These are phyloP conservation scores for Drosophila neocordata DNA, from an alignment of 1,140 invertebrate species.

Conservation along the genomic window DNA sequence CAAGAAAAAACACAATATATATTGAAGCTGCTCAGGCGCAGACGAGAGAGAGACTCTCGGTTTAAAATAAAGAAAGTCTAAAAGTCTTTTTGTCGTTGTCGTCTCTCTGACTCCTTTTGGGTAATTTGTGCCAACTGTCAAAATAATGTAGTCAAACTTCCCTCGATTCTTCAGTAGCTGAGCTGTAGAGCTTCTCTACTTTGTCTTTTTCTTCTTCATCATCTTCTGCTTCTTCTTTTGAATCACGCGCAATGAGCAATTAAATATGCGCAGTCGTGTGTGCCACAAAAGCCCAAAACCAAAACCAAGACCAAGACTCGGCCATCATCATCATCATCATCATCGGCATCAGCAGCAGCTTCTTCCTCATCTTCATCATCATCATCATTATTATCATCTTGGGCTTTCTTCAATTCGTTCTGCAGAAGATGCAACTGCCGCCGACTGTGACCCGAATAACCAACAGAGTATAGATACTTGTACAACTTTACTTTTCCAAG, in stretches of 20 bases:
- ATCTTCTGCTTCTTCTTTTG: slow-evolving; percentile 11
- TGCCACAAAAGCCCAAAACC: slow-evolving; percentile 30
- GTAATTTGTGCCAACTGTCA: slow-evolving; percentile 75
- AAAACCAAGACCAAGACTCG: slow-evolving; percentile 7
- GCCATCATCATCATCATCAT: slow-evolving; percentile 37
- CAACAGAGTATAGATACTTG: slow-evolving; percentile 15
- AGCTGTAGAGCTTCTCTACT: neutral
- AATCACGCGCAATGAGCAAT: slow-evolving; percentile 75
- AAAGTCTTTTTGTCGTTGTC: slow-evolving; percentile 9
- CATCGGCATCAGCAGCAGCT: neutral
- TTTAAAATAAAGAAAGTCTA: slow-evolving; percentile 39
- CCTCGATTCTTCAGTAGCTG: neutral
- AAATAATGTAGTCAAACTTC: slow-evolving; percentile 61
- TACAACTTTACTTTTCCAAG: slow-evolving; percentile 22
- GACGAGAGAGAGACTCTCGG: slow-evolving; percentile 2
- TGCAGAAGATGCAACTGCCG: slow-evolving; percentile 47
- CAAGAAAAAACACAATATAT: slow-evolving; percentile 14
- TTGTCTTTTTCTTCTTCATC: neutral
- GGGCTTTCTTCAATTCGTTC: slow-evolving; percentile 47
- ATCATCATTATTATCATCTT: too few relatives aligned
- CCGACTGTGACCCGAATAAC: slow-evolving; percentile 61
- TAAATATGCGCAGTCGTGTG: slow-evolving; percentile 77
- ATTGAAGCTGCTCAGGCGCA: slow-evolving; percentile 5
- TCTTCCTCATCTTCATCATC: slow-evolving; percentile 26
- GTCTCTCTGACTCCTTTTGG: slow-evolving; percentile 16